A percentile compares a stretch with the other conserved stretches of the same genome.
Evolutionary conservation across 2,113 vertebrate species (phyloP).

Genomic region (Tauraco erythrolophus): DNA sequence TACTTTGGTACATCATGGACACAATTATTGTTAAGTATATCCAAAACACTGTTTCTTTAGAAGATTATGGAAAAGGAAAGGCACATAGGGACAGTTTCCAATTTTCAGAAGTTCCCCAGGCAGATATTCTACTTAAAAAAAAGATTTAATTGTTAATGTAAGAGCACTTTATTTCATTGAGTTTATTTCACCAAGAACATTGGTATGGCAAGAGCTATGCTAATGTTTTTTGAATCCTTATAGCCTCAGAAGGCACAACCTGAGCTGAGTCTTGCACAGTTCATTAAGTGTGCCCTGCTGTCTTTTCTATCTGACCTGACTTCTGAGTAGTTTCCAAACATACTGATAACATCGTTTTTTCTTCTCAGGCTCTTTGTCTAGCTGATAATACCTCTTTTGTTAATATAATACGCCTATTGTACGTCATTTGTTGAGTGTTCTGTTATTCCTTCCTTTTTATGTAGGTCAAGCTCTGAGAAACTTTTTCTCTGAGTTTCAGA

Average conservation of each 20-base stretch:
- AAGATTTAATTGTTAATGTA: background rate
- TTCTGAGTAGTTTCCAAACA: background rate
- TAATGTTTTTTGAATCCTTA: background rate
- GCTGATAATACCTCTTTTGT: background rate
- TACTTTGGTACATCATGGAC: background rate
- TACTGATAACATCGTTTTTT: background rate
- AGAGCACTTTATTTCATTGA: background rate
- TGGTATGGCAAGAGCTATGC: background rate
- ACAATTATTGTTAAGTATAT: background rate
- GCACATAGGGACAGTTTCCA: background rate
- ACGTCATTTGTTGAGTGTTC: background rate
- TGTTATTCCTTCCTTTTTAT: background rate
- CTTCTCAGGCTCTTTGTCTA: background rate
- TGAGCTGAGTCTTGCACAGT: background rate
- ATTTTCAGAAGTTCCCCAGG: background rate
- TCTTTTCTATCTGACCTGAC: background rate
- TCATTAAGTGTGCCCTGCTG: background rate
- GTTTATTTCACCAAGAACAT: background rate
- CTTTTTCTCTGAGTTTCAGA: background rate
- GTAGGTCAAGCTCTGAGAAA: background rate
- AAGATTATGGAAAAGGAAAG: background rate
- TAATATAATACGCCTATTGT: background rate
- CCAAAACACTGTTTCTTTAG: background rate
- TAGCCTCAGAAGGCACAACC: background rate
- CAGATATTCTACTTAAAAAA: background rate